These are phyloP conservation scores for Tenthredo livida DNA, from an alignment of 2,888 invertebrate species.

Conservation along the genomic window DNA sequence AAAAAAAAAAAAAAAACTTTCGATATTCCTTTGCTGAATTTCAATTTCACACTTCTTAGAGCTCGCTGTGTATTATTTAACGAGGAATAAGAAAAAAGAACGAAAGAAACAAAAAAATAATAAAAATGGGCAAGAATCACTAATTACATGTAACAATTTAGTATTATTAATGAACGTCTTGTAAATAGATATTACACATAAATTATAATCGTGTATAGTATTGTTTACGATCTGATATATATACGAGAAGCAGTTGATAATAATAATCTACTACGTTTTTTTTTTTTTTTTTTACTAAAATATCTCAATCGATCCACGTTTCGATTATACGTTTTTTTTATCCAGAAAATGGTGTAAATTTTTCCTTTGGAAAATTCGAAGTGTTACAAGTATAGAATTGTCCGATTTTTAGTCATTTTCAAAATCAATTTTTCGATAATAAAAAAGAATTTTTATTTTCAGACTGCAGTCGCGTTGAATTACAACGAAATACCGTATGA, in stretches of 20 bases:
- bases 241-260: neutral
- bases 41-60: neutral
- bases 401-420: neutral
- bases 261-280: neutral
- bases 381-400: neutral
- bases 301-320: neutral
- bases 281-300: neutral
- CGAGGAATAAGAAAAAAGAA: neutral
- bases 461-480: neutral
- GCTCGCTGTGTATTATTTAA: neutral
- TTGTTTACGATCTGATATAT: neutral
- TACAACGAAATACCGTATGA: neutral
- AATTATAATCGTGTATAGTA: neutral
- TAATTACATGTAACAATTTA: neutral
- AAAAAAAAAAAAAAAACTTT: neutral
- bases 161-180: slow-evolving; percentile 3
- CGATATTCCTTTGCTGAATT: neutral
- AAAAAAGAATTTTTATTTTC: neutral
- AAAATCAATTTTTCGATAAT: neutral
- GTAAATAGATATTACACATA: neutral
- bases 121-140: neutral
- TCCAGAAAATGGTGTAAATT: neutral
- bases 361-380: neutral
- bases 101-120: too few relatives aligned
- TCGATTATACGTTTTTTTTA: neutral